These are phyloP conservation scores for Psittacula cyanocephala DNA, from an alignment of 2,113 vertebrate species.

Conservation along the genomic window DNA sequence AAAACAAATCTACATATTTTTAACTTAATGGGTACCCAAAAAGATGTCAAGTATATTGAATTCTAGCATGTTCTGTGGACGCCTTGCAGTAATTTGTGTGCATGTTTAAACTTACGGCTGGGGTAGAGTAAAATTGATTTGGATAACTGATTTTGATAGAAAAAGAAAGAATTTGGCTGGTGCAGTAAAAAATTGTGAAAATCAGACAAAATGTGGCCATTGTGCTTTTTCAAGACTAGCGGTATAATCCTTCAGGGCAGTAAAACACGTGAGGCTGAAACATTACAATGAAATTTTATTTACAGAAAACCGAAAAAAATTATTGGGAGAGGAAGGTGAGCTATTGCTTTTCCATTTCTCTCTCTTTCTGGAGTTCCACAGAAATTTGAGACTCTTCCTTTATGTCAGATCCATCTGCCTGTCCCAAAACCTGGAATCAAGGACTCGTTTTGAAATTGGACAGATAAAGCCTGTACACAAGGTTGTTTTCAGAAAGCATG, in stretches of 20 bases:
- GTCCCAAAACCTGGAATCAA: neutral
- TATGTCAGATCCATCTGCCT: neutral
- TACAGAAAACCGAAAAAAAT: neutral
- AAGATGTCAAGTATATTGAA: neutral
- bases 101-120: neutral
- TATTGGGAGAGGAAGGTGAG: neutral
- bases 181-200: neutral
- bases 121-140: neutral
- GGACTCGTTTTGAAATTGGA: neutral
- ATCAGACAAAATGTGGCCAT: neutral
- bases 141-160: neutral
- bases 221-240: neutral
- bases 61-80: neutral
- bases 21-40: neutral
- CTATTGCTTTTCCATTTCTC: neutral
- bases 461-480: neutral
- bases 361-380: neutral
- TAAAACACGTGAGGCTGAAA: neutral
- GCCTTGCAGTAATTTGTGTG: neutral
- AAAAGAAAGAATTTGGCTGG: fast-evolving
- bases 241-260: neutral
- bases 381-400: neutral
- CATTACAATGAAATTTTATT: neutral
- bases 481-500: neutral
- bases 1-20: neutral